Percentiles rank a stretch among this genome's conserved stretches.
Conservation (phyloP, 2,113 vertebrate species). For the Micronycteris hirsuta region DNA sequence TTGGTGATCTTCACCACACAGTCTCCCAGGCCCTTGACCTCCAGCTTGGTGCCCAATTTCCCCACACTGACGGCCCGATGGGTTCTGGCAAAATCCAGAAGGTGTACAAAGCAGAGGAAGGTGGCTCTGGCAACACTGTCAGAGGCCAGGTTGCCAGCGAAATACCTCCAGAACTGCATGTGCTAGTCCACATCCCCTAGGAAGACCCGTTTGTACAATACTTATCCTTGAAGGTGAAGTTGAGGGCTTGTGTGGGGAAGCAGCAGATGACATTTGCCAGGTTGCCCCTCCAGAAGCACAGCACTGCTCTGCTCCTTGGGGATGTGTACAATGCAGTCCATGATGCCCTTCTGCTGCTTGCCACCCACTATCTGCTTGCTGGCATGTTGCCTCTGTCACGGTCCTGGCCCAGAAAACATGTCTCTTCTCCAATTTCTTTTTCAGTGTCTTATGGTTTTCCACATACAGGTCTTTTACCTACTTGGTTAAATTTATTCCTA, state of each 20-base stretch:
- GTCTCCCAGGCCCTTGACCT: slow-evolving; percentile 86
- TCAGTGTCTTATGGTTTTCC: too few species aligned
- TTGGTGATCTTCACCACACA: slow-evolving; percentile 87
- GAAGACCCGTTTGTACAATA: slow-evolving; percentile 83
- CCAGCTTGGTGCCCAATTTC: slow-evolving; percentile 81
- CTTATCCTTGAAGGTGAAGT: slow-evolving; percentile 77
- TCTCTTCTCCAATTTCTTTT: too few species aligned
- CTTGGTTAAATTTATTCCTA: too few species aligned
- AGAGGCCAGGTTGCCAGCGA: slow-evolving; percentile 87
- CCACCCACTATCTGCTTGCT: slow-evolving; percentile 86
- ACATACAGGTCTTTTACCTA: too few species aligned
- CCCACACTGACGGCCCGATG: slow-evolving; percentile 86
- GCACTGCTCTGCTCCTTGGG: slow-evolving; percentile 85
- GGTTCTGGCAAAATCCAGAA: slow-evolving; percentile 88
- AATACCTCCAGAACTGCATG: slow-evolving; percentile 88
- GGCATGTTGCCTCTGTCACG: slow-evolving; percentile 77
- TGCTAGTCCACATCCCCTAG: slow-evolving; percentile 87
- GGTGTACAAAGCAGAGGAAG: slow-evolving; percentile 89
- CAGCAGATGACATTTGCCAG: slow-evolving; percentile 89
- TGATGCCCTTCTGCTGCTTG: slow-evolving; percentile 87
- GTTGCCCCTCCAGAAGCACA: slow-evolving; percentile 87
- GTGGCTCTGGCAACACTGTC: slow-evolving; percentile 88
- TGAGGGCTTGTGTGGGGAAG: slow-evolving; percentile 89
- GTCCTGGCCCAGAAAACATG: too few species aligned
- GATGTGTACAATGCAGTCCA: slow-evolving; percentile 86